Conservation (phyloP, 2,888 invertebrate species). For the Lamellibrachia satsuma region DNA sequence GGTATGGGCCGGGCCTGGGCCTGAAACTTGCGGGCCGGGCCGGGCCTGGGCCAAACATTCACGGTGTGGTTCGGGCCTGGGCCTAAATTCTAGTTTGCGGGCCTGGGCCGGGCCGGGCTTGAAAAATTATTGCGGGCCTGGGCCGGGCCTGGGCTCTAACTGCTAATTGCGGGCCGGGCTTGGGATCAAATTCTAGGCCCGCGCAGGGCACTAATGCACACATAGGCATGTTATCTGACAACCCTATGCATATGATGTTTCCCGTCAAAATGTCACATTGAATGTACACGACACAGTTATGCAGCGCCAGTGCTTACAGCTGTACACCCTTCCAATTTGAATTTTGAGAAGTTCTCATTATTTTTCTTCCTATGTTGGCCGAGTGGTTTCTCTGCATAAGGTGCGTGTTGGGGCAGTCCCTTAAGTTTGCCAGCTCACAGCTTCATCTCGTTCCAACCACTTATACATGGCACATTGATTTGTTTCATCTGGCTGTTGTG, state of each 20-base stretch:
- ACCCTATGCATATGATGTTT: background rate
- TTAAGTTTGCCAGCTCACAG: background rate
- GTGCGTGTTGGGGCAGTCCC: too few relatives aligned
- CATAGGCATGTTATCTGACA: background rate
- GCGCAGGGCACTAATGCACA: background rate
- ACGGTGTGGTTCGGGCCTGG: too few relatives aligned
- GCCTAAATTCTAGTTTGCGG: too few relatives aligned
- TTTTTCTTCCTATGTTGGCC: background rate
- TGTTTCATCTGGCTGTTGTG: background rate
- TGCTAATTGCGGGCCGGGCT: too few relatives aligned
- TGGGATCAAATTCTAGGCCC: too few relatives aligned
- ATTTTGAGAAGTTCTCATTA: too few relatives aligned
- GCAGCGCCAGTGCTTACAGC: background rate
- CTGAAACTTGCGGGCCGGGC: too few relatives aligned
- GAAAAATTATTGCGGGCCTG: too few relatives aligned
- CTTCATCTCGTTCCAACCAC: conserved; percentile 3
- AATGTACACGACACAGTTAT: background rate
- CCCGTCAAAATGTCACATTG: background rate
- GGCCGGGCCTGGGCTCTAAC: too few relatives aligned
- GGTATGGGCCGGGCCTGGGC: background rate
- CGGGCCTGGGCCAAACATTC: too few relatives aligned
- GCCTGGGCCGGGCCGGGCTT: too few relatives aligned
- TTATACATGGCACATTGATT: background rate
- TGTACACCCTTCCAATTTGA: background rate
- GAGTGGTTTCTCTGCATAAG: too few relatives aligned